A percentile compares a stretch with the other conserved stretches of the same genome.
phyloP scores from a whole-genome alignment of 1,140 invertebrate genomes.

The Megalonaias nervosa region DNA sequence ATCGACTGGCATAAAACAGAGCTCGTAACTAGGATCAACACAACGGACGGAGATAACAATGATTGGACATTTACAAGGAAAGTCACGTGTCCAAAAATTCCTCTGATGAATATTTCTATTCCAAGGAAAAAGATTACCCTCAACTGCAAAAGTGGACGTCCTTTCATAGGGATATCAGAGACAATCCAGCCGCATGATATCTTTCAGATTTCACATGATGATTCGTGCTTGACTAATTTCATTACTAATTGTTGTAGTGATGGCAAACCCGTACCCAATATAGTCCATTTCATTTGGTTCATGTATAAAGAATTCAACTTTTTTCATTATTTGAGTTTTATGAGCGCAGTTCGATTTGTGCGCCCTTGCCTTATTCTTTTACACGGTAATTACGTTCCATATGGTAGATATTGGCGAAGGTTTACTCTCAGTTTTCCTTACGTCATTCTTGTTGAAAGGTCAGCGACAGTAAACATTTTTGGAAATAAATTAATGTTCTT shows the following conservation, averaged over 20 bases:
- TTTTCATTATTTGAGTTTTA: constrained; percentile 12
- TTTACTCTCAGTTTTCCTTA: constrained; percentile 12
- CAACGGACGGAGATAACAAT: too few relatives aligned
- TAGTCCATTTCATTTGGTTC: constrained; percentile 23
- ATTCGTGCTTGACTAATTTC: background rate
- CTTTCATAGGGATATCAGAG: too few relatives aligned
- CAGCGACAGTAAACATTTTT: background rate
- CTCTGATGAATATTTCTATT: too few relatives aligned
- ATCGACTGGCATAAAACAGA: too few relatives aligned
- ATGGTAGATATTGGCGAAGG: constrained; percentile 18
- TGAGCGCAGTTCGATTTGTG: constrained; percentile 20
- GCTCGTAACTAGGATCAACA: too few relatives aligned
- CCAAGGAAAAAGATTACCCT: too few relatives aligned
- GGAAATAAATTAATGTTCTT: background rate
- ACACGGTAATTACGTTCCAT: constrained; percentile 10
- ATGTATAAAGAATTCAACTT: constrained; percentile 1
- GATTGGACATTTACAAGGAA: too few relatives aligned
- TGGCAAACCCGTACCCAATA: constrained; percentile 7
- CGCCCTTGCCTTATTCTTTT: constrained; percentile 12
- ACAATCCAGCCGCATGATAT: background rate
- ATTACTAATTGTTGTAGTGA: constrained; percentile 9
- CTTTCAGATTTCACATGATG: background rate
- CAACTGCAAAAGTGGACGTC: too few relatives aligned
- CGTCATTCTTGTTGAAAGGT: constrained; percentile 11
- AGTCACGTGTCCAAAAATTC: too few relatives aligned